Evolutionary conservation across 37 sponge, comb jelly and placozoan species (phyloP).

Genomic region (Axinella damicornis): DNA sequence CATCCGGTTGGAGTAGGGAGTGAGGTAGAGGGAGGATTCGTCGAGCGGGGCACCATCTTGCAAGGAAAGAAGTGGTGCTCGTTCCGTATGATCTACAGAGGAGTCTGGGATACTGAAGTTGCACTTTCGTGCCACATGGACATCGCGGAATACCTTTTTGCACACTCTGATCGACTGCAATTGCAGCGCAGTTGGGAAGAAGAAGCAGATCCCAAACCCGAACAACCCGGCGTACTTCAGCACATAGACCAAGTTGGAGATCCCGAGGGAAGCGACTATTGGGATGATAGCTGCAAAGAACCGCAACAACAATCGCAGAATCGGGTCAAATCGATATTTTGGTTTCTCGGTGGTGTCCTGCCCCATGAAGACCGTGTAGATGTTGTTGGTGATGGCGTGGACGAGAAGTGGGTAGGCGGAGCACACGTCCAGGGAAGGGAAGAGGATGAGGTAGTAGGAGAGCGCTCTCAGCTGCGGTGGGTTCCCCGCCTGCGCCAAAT

Average conservation of each 20-base stretch:
- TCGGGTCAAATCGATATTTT: constrained; percentile 8
- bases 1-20: constrained; percentile 41
- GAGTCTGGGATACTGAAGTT: too few relatives aligned
- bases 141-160: constrained; percentile 38
- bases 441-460: constrained; percentile 88
- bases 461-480: constrained; percentile 54
- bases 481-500: background rate
- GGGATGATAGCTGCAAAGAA: constrained; percentile 73
- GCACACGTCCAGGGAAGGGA: constrained; percentile 89
- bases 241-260: constrained; percentile 87
- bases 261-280: constrained; percentile 68
- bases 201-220: constrained; percentile 77
- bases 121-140: too few relatives aligned
- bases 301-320: constrained; percentile 39
- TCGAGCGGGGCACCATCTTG: background rate
- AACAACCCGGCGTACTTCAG: constrained; percentile 86
- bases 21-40: constrained; percentile 27
- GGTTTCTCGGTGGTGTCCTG: constrained; percentile 46
- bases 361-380: constrained; percentile 67
- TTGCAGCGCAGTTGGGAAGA: constrained; percentile 85
- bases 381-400: constrained; percentile 72
- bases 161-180: constrained; percentile 70
- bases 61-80: too few relatives aligned
- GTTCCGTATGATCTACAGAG: too few relatives aligned
- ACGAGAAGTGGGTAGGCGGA: constrained; percentile 90